Conservation (phyloP, 2,888 invertebrate genomes). For the Rhagonycha lutea region DNA sequence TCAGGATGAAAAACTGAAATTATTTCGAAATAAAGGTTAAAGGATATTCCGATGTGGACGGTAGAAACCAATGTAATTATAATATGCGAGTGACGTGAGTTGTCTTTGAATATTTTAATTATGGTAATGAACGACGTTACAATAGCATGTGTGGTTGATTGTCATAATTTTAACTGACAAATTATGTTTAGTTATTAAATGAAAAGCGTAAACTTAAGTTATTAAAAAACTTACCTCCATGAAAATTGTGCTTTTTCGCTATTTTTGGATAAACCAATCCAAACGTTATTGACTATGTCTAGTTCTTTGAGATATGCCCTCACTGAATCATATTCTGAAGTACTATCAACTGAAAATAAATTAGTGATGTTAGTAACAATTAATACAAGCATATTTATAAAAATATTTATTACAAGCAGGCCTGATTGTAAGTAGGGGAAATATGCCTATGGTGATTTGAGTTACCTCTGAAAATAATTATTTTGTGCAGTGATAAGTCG, state of each 20-base stretch:
- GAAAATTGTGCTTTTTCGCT: constrained; percentile 72
- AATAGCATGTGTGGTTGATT: not conserved
- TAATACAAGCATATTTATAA: not conserved
- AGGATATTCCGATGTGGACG: not conserved
- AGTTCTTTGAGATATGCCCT: constrained; percentile 77
- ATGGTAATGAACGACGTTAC: not conserved
- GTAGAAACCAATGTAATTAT: not conserved
- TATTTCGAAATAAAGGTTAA: no score
- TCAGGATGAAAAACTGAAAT: no score
- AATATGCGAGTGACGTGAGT: not conserved
- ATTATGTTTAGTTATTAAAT: not conserved
- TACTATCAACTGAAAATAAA: constrained; percentile 67
- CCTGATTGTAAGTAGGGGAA: not conserved
- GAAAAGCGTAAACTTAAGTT: not conserved
- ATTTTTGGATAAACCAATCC: constrained; percentile 78
- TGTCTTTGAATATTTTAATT: not conserved
- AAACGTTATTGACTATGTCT: constrained; percentile 76
- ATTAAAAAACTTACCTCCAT: constrained; percentile 69
- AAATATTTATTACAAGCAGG: no score
- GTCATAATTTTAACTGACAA: not conserved
- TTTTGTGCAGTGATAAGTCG: no score
- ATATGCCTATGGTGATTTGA: no score
- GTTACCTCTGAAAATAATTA: no score
- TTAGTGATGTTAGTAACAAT: not conserved
- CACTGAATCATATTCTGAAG: constrained; percentile 77